Conservation (phyloP, 2,797 vertebrate genomes). For the Sitta carolinensis region DNA sequence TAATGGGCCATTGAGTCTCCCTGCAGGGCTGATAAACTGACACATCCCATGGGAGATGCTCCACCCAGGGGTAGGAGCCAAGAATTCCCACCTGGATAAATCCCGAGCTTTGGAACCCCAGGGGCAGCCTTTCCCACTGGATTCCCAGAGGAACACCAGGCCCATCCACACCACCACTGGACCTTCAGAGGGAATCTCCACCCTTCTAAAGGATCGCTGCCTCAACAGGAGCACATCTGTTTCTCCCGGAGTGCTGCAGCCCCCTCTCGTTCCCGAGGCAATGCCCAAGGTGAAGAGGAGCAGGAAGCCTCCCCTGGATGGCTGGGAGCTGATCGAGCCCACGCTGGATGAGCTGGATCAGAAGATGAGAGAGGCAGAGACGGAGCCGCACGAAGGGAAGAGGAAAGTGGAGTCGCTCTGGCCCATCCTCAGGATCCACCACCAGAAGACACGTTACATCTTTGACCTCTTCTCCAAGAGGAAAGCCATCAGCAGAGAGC, state of each 20-base stretch:
- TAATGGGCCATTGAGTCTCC: not conserved
- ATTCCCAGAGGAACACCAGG: not conserved
- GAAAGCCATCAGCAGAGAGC: constrained; percentile 97
- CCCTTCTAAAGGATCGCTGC: not conserved
- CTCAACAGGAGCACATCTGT: not conserved
- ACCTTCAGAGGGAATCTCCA: no score
- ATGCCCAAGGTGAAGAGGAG: constrained; percentile 98
- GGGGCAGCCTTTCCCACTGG: not conserved
- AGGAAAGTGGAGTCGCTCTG: constrained; percentile 94
- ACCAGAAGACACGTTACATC: constrained; percentile 94
- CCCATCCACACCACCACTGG: no score
- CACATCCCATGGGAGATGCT: not conserved
- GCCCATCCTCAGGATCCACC: constrained; percentile 96
- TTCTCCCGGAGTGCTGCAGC: not conserved
- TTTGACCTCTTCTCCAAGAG: constrained; percentile 95
- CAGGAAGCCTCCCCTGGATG: constrained; percentile 92
- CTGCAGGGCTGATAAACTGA: not conserved
- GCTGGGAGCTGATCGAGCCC: constrained; percentile 96
- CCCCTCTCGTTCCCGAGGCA: not conserved
- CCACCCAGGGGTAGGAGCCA: not conserved
- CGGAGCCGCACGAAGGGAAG: constrained; percentile 92
- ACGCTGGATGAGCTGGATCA: constrained; percentile 96
- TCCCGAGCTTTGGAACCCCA: not conserved
- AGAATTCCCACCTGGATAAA: not conserved
- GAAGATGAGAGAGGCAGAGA: constrained; percentile 98